Evolutionary conservation across 2,888 invertebrate species (phyloP).

Genomic region (Drosophila nigricruria): DNA sequence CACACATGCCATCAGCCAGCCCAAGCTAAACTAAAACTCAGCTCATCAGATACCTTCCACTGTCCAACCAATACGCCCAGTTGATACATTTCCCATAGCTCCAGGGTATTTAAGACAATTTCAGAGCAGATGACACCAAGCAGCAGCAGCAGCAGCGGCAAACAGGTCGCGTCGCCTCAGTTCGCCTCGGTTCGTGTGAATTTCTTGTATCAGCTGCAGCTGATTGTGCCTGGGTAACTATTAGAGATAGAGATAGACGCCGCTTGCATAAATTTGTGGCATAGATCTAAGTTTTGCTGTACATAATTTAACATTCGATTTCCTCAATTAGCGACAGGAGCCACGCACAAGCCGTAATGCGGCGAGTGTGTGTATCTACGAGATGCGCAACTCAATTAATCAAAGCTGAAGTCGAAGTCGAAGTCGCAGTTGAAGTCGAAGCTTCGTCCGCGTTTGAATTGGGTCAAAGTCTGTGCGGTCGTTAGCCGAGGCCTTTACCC

Average conservation of each 20-base stretch:
- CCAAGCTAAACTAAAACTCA: too few relatives aligned
- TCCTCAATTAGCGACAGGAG: conserved; percentile 79
- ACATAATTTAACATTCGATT: conserved; percentile 80
- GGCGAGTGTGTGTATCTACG: conserved; percentile 44
- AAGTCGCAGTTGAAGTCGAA: conserved; percentile 53
- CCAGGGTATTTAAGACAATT: background rate
- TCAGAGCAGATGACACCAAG: conserved; percentile 59
- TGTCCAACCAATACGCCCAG: background rate
- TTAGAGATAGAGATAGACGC: conserved; percentile 59
- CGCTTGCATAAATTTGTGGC: conserved; percentile 44
- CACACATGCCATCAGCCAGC: too few relatives aligned
- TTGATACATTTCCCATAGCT: background rate
- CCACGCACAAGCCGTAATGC: conserved; percentile 48
- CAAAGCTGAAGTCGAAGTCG: conserved; percentile 51
- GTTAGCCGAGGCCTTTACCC: conserved; percentile 56
- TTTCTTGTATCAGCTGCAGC: conserved; percentile 40
- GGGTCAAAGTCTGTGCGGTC: conserved; percentile 72
- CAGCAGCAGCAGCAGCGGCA: too few relatives aligned
- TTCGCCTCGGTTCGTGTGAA: conserved; percentile 61
- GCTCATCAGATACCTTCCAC: background rate
- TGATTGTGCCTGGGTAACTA: conserved; percentile 41
- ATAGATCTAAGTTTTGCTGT: conserved; percentile 26
- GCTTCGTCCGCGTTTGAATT: conserved; percentile 65
- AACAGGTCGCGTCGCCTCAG: conserved; percentile 45
- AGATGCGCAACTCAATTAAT: conserved; percentile 75